Conservation (phyloP, 2,797 vertebrate genomes). For the Malurus splendens region DNA sequence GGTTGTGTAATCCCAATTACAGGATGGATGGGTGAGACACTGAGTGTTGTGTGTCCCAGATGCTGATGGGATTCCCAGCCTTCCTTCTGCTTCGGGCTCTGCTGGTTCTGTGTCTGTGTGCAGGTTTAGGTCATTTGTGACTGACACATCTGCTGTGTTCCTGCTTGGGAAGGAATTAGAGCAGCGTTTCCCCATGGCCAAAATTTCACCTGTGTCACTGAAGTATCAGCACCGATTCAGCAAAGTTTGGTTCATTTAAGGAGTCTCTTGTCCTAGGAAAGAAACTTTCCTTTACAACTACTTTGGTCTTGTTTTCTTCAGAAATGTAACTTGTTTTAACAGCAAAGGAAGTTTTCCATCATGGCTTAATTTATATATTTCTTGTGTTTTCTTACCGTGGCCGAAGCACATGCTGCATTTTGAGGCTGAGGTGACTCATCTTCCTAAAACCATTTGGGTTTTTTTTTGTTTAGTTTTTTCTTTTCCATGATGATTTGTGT, state of each 20-base stretch:
- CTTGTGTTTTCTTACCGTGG: background rate
- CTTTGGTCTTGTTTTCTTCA: background rate
- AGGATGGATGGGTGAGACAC: background rate
- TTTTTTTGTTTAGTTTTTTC: background rate
- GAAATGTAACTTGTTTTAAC: background rate
- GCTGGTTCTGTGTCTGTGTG: background rate
- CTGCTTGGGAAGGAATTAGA: background rate
- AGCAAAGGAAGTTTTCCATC: conserved; percentile 3
- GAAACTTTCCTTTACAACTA: background rate
- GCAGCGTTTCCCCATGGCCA: background rate
- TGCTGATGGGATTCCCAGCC: background rate
- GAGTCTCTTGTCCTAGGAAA: background rate
- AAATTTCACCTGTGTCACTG: background rate
- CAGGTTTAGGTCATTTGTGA: background rate
- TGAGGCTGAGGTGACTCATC: conserved; percentile 18
- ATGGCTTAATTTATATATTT: background rate
- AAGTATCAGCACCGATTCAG: background rate
- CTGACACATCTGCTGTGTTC: background rate
- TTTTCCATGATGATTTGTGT: background rate
- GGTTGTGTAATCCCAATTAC: background rate
- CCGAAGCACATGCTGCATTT: background rate
- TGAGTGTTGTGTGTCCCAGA: background rate
- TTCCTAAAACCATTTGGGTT: background rate
- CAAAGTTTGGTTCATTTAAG: background rate
- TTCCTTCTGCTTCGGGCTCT: background rate